Conservation (phyloP, 2,113 vertebrate species). For the Seriola dumerili region DNA sequence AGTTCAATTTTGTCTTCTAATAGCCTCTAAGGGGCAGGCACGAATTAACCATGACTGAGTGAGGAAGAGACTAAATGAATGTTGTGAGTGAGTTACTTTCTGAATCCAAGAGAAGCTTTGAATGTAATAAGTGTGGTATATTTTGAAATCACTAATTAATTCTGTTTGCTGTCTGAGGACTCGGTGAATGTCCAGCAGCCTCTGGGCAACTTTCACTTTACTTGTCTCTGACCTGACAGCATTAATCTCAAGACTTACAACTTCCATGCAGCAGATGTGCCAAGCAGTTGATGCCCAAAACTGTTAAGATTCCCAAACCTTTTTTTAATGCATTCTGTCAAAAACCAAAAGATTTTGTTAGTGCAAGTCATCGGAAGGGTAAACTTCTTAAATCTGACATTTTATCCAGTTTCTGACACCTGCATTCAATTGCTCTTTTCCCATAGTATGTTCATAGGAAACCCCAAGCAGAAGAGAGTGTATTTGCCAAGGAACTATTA, state of each 20-base stretch:
- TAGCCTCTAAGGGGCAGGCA: neutral
- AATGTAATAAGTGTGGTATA: neutral
- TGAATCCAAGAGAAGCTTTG: too few species aligned
- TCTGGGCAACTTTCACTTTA: slow-evolving; percentile 4
- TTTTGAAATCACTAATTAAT: neutral
- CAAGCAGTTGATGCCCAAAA: neutral
- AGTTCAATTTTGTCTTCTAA: neutral
- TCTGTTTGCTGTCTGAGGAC: neutral
- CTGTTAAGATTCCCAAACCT: neutral
- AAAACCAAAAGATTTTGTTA: neutral
- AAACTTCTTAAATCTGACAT: neutral
- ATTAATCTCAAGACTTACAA: neutral
- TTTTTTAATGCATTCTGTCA: slow-evolving; percentile 10
- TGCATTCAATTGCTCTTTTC: slow-evolving; percentile 36
- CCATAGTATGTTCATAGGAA: slow-evolving; percentile 19
- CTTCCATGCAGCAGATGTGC: slow-evolving; percentile 1
- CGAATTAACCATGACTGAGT: neutral
- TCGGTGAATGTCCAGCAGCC: neutral
- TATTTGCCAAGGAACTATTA: slow-evolving; percentile 43
- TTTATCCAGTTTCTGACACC: slow-evolving; percentile 13
- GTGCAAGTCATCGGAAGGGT: neutral
- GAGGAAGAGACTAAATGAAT: neutral
- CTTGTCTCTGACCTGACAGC: neutral
- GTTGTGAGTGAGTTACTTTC: neutral
- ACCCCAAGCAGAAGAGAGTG: slow-evolving; percentile 21